Evolutionary conservation across 1,140 invertebrate species (phyloP), one percentile per base, ranked within the genome.

Genomic region (Drosophila ercepeae): DNA sequence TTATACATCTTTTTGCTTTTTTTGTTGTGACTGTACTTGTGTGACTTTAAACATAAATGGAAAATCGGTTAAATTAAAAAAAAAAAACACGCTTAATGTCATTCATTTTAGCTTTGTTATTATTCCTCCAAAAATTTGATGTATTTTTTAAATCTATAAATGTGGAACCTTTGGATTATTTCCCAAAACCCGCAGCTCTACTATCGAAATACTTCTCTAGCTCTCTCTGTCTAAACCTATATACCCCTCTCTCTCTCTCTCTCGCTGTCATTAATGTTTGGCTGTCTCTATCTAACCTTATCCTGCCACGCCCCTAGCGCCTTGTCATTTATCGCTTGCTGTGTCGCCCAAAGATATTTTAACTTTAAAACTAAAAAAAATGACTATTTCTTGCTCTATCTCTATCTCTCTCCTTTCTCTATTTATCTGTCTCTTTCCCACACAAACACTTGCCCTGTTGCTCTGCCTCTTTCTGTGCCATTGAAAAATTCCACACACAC

Each of bases 321-420:
- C 65, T 69, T 69, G 51, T 69, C 65, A 69, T 69, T 69, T 69
- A 70, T 69, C 44, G 65, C 70, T 69, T 69, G 65, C 65, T 69
- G 51, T 69, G 64, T 69, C 50, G 25, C 64, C 63, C 51, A 29
- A 45, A 18, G n/a, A 25, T 25, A 46, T 25, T 34, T 16, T 16
- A 42, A 41, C 5, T 18, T 18, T 16, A 45, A 71, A 71, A 71
- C 34, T 44, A 46, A 72, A 52, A 18, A 8, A 44, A 53, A 44
- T 46, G 27, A n/a, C n/a, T 52, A 34, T 69, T 34, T 49, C 46
- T 72, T 41, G 60, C 58, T 73, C 51, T 60, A 29, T 45, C 36
- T 73, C 34, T 65, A 46, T 55, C 32, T 39, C 46, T 54, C 27
- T 49, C 27, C 50, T 73, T 48, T 60, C 29, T 45, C 45, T 64